Conservation (phyloP, 2,888 invertebrate genomes). For the Tanypteryx hageni region DNA sequence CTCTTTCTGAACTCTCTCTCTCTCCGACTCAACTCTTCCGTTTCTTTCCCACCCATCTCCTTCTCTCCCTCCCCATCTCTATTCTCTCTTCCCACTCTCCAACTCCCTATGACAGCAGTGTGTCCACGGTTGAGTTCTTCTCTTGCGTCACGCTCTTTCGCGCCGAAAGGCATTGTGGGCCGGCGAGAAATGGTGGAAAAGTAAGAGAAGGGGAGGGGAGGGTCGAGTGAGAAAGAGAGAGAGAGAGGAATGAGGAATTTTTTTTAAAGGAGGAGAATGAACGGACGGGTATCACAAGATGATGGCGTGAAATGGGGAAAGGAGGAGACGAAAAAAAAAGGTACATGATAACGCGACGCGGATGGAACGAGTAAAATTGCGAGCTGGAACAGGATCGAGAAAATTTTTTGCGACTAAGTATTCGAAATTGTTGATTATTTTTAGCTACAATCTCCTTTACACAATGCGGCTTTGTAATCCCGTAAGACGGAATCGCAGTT, state of each 20-base stretch:
- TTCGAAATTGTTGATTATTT: not conserved
- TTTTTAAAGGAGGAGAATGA: not conserved
- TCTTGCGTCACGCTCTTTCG: constrained; percentile 24
- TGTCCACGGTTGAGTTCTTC: constrained; percentile 13
- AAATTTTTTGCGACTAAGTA: not conserved
- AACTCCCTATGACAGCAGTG: constrained; percentile 13
- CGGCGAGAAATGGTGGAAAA: not conserved
- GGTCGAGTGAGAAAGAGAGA: not conserved
- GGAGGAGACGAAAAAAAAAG: not conserved
- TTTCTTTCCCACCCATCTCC: not conserved
- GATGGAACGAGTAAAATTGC: not conserved
- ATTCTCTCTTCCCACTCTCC: not conserved
- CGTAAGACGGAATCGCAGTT: too few species aligned
- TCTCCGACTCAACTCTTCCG: not conserved
- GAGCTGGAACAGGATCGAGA: not conserved
- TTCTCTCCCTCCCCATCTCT: not conserved
- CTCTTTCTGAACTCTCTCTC: not conserved
- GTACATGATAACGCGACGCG: not conserved
- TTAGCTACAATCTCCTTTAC: not conserved
- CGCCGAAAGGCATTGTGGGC: constrained; percentile 32
- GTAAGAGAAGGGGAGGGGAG: not conserved
- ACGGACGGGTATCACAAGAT: not conserved
- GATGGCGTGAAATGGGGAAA: not conserved
- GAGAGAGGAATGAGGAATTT: not conserved
- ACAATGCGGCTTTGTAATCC: not conserved